phyloP scores from a whole-genome alignment of 1,140 invertebrate genomes.

The Idris sp. region DNA sequence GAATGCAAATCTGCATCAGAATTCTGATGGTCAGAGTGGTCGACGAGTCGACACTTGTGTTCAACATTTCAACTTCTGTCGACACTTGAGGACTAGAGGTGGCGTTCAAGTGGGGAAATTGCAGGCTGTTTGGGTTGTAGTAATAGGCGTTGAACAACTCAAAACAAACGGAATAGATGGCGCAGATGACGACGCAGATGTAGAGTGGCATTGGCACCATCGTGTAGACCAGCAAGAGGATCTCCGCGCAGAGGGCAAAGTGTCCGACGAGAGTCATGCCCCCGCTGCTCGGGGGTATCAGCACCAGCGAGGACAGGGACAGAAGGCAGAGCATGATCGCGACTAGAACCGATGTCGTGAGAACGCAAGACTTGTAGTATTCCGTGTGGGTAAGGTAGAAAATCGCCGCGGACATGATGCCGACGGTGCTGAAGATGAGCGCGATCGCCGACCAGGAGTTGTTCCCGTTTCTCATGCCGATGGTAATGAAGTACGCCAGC shows the following conservation, averaged over 20 bases:
- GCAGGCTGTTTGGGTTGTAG: slow-evolving; percentile 25
- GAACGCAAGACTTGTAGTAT: slow-evolving; percentile 83
- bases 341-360: slow-evolving; percentile 82
- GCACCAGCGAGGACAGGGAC: slow-evolving; percentile 82
- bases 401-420: slow-evolving; percentile 79
- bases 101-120: slow-evolving; percentile 8
- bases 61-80: no score
- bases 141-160: slow-evolving; percentile 81
- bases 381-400: slow-evolving; percentile 84
- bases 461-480: slow-evolving; percentile 71
- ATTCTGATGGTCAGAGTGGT: slow-evolving; percentile 85
- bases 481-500: slow-evolving; percentile 79
- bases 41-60: slow-evolving; percentile 71
- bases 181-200: slow-evolving; percentile 86
- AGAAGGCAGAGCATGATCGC: slow-evolving; percentile 82
- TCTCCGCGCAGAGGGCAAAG: slow-evolving; percentile 91
- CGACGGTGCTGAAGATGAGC: slow-evolving; percentile 80
- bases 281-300: slow-evolving; percentile 78
- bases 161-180: slow-evolving; percentile 89
- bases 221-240: slow-evolving; percentile 94
- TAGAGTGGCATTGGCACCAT: slow-evolving; percentile 94
- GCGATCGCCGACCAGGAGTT: slow-evolving; percentile 81
- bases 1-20: slow-evolving; percentile 91
- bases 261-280: slow-evolving; percentile 87
- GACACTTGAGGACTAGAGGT: slow-evolving; percentile 37